Evolutionary conservation across 2,888 invertebrate genomes (phyloP).

Genomic region (Drosophila acutilabella): DNA sequence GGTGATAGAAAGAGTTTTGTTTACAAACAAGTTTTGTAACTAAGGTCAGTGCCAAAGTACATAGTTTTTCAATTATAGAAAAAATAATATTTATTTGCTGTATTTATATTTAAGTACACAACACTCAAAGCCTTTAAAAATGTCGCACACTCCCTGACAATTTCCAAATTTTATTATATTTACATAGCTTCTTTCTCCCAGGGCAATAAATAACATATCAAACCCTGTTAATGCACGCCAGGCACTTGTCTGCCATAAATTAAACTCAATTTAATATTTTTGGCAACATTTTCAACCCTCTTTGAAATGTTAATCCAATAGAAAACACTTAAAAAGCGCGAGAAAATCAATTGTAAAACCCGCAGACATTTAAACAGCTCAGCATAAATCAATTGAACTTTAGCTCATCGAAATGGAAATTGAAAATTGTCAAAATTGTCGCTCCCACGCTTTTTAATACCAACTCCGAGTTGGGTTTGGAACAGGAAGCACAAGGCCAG

Average conservation of each 20-base stretch:
- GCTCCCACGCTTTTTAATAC: conserved; percentile 60
- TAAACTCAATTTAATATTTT: conserved; percentile 67
- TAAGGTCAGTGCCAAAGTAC: not conserved
- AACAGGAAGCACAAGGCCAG: conserved; percentile 66
- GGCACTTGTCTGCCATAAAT: conserved; percentile 71
- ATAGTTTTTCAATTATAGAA: conserved; percentile 7
- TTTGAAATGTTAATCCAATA: conserved; percentile 46
- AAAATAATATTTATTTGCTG: conserved; percentile 11
- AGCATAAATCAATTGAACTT: conserved; percentile 70
- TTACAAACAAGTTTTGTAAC: conserved; percentile 50
- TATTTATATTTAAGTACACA: conserved; percentile 38
- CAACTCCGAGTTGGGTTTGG: not conserved
- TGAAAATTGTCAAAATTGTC: conserved; percentile 36
- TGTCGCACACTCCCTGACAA: conserved; percentile 35
- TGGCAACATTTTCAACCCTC: conserved; percentile 41
- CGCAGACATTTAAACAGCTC: conserved; percentile 58
- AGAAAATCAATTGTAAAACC: conserved; percentile 67
- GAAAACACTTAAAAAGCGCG: conserved; percentile 35
- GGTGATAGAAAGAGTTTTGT: conserved; percentile 28
- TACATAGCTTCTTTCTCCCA: conserved; percentile 19
- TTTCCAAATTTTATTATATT: conserved; percentile 27
- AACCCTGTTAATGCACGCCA: conserved; percentile 31
- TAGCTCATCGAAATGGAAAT: conserved; percentile 40
- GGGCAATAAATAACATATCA: conserved; percentile 39
- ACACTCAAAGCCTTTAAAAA: conserved; percentile 1